Conservation (phyloP, 2,797 vertebrate species). For the Helostoma temminkii region DNA sequence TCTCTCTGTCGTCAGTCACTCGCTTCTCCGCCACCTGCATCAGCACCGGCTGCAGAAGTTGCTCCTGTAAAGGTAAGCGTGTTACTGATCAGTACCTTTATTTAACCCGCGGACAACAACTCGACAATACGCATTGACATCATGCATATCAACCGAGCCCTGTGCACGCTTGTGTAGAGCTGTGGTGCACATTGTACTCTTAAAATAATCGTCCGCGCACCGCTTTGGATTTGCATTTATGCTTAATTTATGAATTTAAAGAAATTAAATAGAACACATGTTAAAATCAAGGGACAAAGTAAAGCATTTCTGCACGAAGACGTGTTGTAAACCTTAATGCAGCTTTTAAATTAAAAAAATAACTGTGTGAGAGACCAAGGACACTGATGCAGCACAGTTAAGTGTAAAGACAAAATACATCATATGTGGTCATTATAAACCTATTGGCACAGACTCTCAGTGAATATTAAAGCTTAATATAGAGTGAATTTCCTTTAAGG, state of each 20-base stretch:
- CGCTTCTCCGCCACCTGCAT: background rate
- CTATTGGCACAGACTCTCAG: too few species aligned
- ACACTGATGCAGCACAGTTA: too few species aligned
- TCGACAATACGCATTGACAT: too few species aligned
- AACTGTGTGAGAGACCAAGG: background rate
- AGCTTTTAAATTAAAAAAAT: rapidly evolving
- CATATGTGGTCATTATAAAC: too few species aligned
- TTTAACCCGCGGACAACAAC: background rate
- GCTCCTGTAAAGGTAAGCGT: constrained; percentile 9
- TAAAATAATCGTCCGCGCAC: background rate
- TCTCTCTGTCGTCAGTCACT: background rate
- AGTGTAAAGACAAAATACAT: too few species aligned
- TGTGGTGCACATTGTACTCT: constrained; percentile 25
- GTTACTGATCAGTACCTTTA: background rate
- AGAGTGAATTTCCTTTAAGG: background rate
- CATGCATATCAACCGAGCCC: background rate
- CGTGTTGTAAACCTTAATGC: constrained; percentile 9
- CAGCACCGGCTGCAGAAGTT: constrained; percentile 38
- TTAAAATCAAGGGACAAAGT: background rate
- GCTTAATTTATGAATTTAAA: background rate
- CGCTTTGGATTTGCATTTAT: background rate
- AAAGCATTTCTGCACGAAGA: background rate
- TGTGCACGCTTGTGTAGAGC: background rate
- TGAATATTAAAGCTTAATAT: too few species aligned
- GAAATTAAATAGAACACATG: background rate